A percentile compares a stretch with the other conserved stretches of the same genome.
Conservation (phyloP, 2,113 vertebrate species). For the Salvator merianae region DNA sequence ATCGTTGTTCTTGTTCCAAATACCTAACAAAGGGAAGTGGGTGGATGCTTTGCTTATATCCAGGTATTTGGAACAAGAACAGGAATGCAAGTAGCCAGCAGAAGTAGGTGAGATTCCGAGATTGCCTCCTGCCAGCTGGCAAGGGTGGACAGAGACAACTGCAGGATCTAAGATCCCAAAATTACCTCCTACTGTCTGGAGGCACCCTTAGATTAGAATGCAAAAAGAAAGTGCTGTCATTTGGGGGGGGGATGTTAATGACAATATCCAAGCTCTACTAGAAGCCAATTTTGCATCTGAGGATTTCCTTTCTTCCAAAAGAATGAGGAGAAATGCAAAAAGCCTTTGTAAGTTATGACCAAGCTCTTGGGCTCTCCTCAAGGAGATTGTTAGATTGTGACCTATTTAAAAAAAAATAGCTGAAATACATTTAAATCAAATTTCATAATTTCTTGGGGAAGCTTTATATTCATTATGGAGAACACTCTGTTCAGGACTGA, state of each 20-base stretch:
- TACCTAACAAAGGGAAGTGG: too few relatives aligned
- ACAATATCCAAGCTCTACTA: background rate
- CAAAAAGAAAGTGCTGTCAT: background rate
- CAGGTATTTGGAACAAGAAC: too few relatives aligned
- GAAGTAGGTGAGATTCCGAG: too few relatives aligned
- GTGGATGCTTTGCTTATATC: too few relatives aligned
- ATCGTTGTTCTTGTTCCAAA: too few relatives aligned
- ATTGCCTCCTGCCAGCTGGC: too few relatives aligned
- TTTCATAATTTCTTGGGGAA: background rate
- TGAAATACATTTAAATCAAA: background rate
- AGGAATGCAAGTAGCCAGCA: too few relatives aligned
- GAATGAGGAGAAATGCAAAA: background rate
- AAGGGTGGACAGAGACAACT: too few relatives aligned
- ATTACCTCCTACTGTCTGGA: background rate
- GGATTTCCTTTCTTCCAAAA: background rate
- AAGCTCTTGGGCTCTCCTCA: background rate
- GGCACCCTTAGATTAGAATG: background rate
- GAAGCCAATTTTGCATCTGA: background rate
- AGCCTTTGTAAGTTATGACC: background rate
- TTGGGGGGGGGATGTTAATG: background rate
- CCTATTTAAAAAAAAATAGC: background rate
- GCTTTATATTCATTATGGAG: slow-evolving; percentile 15
- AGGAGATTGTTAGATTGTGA: background rate
- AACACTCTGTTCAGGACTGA: background rate
- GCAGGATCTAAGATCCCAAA: too few relatives aligned